Evolutionary conservation across 2,113 vertebrate genomes (phyloP), one percentile per base, ranked within the genome.

Genomic region (Glareola pratincola): DNA sequence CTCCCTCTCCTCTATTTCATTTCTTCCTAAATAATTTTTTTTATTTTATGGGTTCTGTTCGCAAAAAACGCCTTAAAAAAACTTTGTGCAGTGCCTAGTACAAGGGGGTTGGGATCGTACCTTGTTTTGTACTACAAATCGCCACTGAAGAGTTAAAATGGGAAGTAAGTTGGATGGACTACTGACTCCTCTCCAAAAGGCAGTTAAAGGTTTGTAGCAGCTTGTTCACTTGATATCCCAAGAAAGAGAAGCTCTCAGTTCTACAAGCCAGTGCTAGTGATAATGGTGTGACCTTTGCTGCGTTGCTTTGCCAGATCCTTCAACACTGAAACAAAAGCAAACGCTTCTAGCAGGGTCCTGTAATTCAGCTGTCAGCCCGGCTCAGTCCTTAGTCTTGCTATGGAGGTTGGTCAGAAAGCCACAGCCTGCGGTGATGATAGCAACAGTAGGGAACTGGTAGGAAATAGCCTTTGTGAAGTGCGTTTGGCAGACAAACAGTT

Each of bases 401-500:
- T 45, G 59, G 57, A 88, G 32, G 17, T 57, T 1, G 8, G 17
- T 79, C 64, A 62, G 63, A 86, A 86, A 85, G 39, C 22, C 24
- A 62, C 54, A 53, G 47, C 26, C 47, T 68, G 47, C 34, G 87
- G 27, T 71, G 64, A 23, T 51, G 23, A 43, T 29, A 89, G 54
- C 26, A 39, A 4, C 43, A 77, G 41, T 47, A 71, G 27, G 21
- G 34, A 71, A 48, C 48, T 48, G 20, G 34, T 36, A 78, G 79
- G 54, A 91, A 81, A 53, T 39, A 53, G 36, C 27, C 18, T 29
- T 89, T 18, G 5, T 78, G 39, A 47, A 63, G 63, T 34, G 16
- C n/a, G 37, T 78, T 69, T 89, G 62, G 47, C 45, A 84, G 41
- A 36, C 22, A 74, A 86, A 74, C 22, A 60, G 84, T 91, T 92